phyloP scores from a whole-genome alignment of 64 coral and sea anemone species.

The Pocillopora damicornis region DNA sequence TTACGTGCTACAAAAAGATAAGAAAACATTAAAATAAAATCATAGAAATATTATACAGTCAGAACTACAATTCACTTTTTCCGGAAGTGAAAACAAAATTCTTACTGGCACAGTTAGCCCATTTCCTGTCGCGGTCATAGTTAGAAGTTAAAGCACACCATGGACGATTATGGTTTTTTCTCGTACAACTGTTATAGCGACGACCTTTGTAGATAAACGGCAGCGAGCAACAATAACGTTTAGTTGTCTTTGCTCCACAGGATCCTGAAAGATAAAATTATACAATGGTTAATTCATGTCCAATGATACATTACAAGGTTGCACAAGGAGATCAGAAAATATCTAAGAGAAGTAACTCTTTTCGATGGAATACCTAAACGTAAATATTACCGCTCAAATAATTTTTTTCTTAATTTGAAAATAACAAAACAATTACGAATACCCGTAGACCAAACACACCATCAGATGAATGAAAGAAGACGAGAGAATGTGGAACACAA shows the following conservation, averaged over 20 bases:
- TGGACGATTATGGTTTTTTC: background rate
- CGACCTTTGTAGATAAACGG: constrained; percentile 58
- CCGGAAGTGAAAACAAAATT: background rate
- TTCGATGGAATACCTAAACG: too few species aligned
- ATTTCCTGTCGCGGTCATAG: constrained; percentile 49
- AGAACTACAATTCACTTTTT: background rate
- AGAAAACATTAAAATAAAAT: background rate
- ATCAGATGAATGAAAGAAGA: too few species aligned
- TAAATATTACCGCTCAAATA: too few species aligned
- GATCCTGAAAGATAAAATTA: constrained; percentile 1
- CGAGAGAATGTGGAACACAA: too few species aligned
- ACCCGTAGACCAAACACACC: too few species aligned
- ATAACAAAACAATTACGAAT: too few species aligned
- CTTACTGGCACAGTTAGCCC: constrained; percentile 48
- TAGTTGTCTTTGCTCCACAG: constrained; percentile 10
- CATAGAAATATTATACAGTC: background rate
- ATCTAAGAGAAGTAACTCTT: too few species aligned
- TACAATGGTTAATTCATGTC: background rate
- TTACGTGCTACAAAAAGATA: background rate
- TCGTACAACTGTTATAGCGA: constrained; percentile 44
- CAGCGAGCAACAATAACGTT: constrained; percentile 40
- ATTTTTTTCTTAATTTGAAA: too few species aligned
- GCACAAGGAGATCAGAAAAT: too few species aligned
- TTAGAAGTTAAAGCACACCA: constrained; percentile 66
- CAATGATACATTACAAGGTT: too few species aligned